Conservation (phyloP, 2,888 invertebrate species). For the Dioctria linearis region DNA sequence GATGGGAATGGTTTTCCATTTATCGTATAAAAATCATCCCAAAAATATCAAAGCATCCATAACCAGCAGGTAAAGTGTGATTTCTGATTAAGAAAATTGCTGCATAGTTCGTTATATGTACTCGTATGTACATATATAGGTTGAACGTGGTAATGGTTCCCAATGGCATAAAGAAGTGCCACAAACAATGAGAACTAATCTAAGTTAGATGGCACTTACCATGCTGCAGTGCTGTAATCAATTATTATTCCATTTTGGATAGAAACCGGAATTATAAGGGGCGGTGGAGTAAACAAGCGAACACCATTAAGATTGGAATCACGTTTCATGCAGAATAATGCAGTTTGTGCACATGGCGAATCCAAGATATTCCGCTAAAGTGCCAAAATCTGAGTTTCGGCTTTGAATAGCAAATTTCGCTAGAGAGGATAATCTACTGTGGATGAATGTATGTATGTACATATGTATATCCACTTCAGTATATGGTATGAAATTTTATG, state of each 20-base stretch:
- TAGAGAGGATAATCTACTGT: background rate
- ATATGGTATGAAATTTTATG: background rate
- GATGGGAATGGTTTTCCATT: no score
- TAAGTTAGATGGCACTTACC: conserved; percentile 14
- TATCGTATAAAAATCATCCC: no score
- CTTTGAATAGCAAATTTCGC: conserved; percentile 23
- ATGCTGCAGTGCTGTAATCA: conserved; percentile 29
- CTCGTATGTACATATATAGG: no score
- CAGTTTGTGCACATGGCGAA: conserved; percentile 22
- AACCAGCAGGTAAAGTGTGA: no score
- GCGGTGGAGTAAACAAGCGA: background rate
- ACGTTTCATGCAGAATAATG: conserved; percentile 30
- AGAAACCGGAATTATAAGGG: conserved; percentile 16
- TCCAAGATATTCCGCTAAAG: conserved; percentile 19
- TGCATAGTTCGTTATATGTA: no score
- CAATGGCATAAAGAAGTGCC: no score
- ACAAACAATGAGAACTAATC: background rate
- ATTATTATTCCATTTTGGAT: conserved; percentile 8
- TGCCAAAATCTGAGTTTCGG: conserved; percentile 6
- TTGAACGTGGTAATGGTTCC: no score
- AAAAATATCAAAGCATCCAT: no score
- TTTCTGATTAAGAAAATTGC: no score
- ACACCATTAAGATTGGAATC: conserved; percentile 35
- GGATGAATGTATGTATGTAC: no score
- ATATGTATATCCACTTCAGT: no score